Evolutionary conservation across 2,113 vertebrate genomes (phyloP).

Genomic region (Hippotragus niger): DNA sequence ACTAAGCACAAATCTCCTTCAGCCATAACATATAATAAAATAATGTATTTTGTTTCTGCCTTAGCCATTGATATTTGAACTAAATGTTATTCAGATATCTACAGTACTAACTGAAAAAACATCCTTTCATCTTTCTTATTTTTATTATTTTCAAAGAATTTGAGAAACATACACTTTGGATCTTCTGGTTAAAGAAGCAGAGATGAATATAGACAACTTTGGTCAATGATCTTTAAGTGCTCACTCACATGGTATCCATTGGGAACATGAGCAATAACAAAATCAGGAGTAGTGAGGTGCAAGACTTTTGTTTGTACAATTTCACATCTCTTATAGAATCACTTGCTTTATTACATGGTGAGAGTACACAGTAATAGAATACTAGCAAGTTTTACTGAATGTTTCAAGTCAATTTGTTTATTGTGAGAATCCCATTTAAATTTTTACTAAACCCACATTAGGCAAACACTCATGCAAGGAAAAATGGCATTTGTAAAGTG

Average conservation of each 20-base stretch:
- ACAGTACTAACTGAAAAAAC: neutral
- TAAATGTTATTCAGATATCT: neutral
- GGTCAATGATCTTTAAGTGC: neutral
- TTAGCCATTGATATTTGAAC: neutral
- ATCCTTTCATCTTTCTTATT: neutral
- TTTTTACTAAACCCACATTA: neutral
- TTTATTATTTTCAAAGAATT: neutral
- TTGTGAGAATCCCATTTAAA: constrained; percentile 1
- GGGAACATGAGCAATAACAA: neutral
- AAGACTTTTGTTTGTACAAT: neutral
- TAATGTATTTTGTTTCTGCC: neutral
- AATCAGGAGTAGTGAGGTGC: neutral
- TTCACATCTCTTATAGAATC: neutral
- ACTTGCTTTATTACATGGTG: neutral
- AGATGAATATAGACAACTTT: neutral
- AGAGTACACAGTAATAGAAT: neutral
- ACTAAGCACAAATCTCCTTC: neutral
- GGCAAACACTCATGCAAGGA: neutral
- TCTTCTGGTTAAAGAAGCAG: neutral
- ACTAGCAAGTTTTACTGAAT: neutral
- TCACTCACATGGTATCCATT: neutral
- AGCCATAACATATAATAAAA: neutral
- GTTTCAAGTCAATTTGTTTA: neutral
- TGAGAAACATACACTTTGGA: neutral
- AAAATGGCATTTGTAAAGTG: neutral